Base-by-base conservation (phyloP, 1,140 invertebrate genomes). In the Papilio dardanus region DNA sequence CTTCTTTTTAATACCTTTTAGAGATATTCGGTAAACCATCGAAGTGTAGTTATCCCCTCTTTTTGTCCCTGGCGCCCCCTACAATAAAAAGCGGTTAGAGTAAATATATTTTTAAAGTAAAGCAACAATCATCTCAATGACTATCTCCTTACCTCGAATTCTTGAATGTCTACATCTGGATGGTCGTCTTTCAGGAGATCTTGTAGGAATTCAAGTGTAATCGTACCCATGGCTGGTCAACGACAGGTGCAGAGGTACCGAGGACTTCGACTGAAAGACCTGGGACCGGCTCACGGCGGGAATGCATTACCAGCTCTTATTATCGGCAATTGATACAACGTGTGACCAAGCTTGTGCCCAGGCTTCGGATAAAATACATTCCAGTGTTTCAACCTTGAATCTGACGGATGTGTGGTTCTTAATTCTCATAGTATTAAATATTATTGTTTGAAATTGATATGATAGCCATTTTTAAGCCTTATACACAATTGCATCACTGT, bases 21-120 rank as follows among this genome's bases (percentile, higher is more conserved):
- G 86, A 0, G 92, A 91, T 37, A 96, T 92, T 16, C 96, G 94
- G 83, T 96, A 96, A 0, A 96, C 86, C 94, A 96, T 96, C 10
- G 96, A 96, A 0, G 96, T 96, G 79, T 96, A 96, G 85, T 96
- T 96, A 78, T 96, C 96, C 6, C 96, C 96, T 42, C 96, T 93
- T 74, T 95, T 95, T 0, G 96, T 96, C 6, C 95, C 96, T 7
- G 94, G 95, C n/a, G 95, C 94, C 76, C 95, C 94, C 93, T 96
- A 84, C 16, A 93, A 78, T 37, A 73, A 77, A 74, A n/a, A n/a
- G n/a, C n/a, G n/a, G n/a, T n/a, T n/a, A n/a, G n/a, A n/a, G n/a
- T n/a, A n/a, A n/a, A n/a, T n/a, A n/a, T n/a, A n/a, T n/a, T n/a
- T n/a, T n/a, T n/a, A n/a, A n/a, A n/a, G n/a, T n/a, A n/a, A n/a